A percentile compares a stretch with the other conserved stretches of the same genome.
These are phyloP conservation scores for Monochamus saltuarius DNA, from an alignment of 1,140 invertebrate genomes.

Conservation along the genomic window DNA sequence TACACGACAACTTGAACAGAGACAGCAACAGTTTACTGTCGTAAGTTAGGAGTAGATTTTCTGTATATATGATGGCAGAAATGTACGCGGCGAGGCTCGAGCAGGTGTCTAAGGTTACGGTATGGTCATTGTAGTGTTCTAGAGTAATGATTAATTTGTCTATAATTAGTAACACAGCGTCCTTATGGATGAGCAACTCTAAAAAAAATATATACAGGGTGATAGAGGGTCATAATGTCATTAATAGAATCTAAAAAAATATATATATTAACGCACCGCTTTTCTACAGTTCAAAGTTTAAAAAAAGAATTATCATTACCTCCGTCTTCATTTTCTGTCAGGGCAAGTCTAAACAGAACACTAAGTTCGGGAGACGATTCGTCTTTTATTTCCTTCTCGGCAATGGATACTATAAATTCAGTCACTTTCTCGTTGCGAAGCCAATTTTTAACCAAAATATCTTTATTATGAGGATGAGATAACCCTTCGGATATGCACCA, in stretches of 20 bases:
- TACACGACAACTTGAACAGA: conserved; percentile 54
- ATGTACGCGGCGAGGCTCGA: conserved; percentile 56
- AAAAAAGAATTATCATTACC: conserved; percentile 28
- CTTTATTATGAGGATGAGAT: conserved; percentile 54
- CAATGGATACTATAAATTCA: conserved; percentile 50
- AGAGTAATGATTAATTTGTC: conserved; percentile 49
- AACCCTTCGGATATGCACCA: conserved; percentile 55
- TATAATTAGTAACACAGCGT: conserved; percentile 56
- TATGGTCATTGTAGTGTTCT: conserved; percentile 31
- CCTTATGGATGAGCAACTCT: conserved; percentile 57
- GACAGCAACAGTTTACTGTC: conserved; percentile 50
- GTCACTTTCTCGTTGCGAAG: conserved; percentile 51
- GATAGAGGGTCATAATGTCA: no score
- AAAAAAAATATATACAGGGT: conserved; percentile 40
- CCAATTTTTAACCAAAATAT: conserved; percentile 57
- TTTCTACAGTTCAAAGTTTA: background rate
- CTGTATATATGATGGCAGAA: conserved; percentile 52
- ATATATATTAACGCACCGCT: background rate
- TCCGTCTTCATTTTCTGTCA: conserved; percentile 41
- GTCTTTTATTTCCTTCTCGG: conserved; percentile 49
- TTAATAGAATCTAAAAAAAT: background rate
- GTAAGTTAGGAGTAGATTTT: conserved; percentile 44
- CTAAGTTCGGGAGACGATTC: conserved; percentile 51
- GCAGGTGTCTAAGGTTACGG: conserved; percentile 53
- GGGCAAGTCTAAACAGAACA: conserved; percentile 50